These are phyloP conservation scores for Phoebastria nigripes DNA, from an alignment of 2,797 vertebrate species.

Conservation along the genomic window DNA sequence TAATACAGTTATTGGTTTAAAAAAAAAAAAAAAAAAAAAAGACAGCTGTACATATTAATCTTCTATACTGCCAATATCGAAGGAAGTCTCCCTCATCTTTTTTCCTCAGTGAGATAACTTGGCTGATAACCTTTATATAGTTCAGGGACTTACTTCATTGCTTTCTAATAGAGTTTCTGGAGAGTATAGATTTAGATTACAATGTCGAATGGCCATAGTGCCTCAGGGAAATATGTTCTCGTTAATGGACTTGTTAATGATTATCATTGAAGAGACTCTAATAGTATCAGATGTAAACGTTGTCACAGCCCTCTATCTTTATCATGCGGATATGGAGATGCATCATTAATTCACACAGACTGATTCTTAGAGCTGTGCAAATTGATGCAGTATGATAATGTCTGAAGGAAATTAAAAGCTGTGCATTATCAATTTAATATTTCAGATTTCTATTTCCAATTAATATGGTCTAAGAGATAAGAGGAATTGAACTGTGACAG, in stretches of 20 bases:
- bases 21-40: not conserved
- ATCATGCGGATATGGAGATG: not conserved
- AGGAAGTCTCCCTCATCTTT: not conserved
- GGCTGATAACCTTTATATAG: constrained; percentile 29
- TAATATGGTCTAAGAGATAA: not conserved
- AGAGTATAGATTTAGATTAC: constrained; percentile 35
- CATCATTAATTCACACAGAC: constrained; percentile 52
- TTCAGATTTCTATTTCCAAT: constrained; percentile 42
- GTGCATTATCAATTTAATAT: not conserved
- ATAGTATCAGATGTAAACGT: constrained; percentile 46
- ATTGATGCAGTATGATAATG: not conserved
- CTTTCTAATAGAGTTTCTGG: constrained; percentile 47
- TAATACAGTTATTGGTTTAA: not conserved
- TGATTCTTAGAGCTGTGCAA: not conserved
- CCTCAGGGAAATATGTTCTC: constrained; percentile 48
- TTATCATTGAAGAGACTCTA: constrained; percentile 26
- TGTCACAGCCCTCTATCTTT: constrained; percentile 27
- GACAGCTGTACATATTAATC: not conserved
- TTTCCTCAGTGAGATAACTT: not conserved
- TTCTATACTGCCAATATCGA: not conserved
- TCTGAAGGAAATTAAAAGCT: constrained; percentile 49
- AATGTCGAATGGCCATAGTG: not conserved
- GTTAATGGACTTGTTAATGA: constrained; percentile 63
- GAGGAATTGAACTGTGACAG: not conserved
- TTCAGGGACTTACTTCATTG: constrained; percentile 28